These are phyloP conservation scores for Leucophora obtusa DNA, from an alignment of 2,888 invertebrate species.

Conservation along the genomic window DNA sequence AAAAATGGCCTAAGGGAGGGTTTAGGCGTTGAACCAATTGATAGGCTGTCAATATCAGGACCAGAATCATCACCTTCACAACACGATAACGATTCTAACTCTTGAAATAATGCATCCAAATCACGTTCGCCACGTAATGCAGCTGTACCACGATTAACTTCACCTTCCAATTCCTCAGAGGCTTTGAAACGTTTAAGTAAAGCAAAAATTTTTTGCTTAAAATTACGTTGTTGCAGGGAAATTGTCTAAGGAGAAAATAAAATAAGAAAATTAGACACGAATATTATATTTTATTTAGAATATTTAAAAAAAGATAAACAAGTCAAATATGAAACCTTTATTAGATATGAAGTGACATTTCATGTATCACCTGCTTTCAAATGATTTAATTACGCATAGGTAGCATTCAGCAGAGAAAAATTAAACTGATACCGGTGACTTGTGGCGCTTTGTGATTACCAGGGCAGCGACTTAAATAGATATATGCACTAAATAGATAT, in stretches of 20 bases:
- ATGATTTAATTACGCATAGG: too few species aligned
- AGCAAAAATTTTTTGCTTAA: constrained; percentile 98
- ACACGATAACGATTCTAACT: constrained; percentile 94
- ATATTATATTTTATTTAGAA: background rate
- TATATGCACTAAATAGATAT: too few species aligned
- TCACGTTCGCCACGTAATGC: constrained; percentile 88
- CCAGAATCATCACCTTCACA: constrained; percentile 93
- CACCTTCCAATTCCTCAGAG: constrained; percentile 91
- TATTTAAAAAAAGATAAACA: background rate
- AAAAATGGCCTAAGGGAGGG: constrained; percentile 97
- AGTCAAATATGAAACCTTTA: constrained; percentile 30
- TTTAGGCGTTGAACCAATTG: constrained; percentile 97
- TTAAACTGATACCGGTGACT: too few species aligned
- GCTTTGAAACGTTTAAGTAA: constrained; percentile 95
- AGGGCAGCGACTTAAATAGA: too few species aligned
- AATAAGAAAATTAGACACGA: constrained; percentile 29
- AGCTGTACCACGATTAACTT: constrained; percentile 81
- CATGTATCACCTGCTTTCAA: too few species aligned
- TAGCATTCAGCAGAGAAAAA: too few species aligned
- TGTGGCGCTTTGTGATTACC: too few species aligned
- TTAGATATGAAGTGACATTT: too few species aligned
- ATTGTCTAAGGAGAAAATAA: constrained; percentile 72
- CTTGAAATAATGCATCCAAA: constrained; percentile 96
- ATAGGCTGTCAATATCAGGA: constrained; percentile 96
- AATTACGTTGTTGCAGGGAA: constrained; percentile 89